Percentiles rank a stretch among this genome's conserved stretches.
These are phyloP conservation scores for Nannobrachium achirus DNA, from an alignment of 2,113 vertebrate species.

Conservation along the genomic window DNA sequence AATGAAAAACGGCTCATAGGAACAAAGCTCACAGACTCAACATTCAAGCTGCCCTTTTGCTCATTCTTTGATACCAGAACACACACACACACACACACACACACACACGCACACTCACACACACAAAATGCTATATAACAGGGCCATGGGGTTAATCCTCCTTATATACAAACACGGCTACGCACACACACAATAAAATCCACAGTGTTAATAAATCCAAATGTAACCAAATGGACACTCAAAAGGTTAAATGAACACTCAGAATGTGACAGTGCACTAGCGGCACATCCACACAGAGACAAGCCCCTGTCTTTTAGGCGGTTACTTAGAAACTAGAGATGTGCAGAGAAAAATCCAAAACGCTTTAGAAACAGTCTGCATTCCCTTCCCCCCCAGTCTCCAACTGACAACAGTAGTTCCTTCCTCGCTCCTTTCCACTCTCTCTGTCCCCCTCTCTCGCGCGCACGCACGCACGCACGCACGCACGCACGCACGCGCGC, in stretches of 20 bases:
- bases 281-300: conserved; percentile 7
- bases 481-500: background rate
- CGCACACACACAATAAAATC: background rate
- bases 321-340: conserved; percentile 70
- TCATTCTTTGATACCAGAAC: conserved; percentile 39
- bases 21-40: conserved; percentile 44
- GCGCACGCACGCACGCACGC: background rate
- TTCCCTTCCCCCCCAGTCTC: conserved; percentile 40
- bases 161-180: conserved; percentile 55
- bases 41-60: conserved; percentile 21
- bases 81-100: conserved; percentile 2
- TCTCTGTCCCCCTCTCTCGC: background rate
- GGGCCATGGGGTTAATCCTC: conserved; percentile 49
- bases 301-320: conserved; percentile 48
- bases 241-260: background rate
- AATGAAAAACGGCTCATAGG: conserved; percentile 66
- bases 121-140: conserved; percentile 18
- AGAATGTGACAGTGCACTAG: conserved; percentile 37
- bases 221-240: background rate
- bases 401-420: conserved; percentile 25
- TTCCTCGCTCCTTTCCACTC: background rate
- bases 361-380: conserved; percentile 48
- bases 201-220: too few species aligned
- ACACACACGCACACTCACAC: conserved; percentile 2
- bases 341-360: conserved; percentile 37